Evolutionary conservation across 2,797 vertebrate genomes (phyloP), one percentile per base, ranked within the genome.

Genomic region (Petrocephalus sullivani): DNA sequence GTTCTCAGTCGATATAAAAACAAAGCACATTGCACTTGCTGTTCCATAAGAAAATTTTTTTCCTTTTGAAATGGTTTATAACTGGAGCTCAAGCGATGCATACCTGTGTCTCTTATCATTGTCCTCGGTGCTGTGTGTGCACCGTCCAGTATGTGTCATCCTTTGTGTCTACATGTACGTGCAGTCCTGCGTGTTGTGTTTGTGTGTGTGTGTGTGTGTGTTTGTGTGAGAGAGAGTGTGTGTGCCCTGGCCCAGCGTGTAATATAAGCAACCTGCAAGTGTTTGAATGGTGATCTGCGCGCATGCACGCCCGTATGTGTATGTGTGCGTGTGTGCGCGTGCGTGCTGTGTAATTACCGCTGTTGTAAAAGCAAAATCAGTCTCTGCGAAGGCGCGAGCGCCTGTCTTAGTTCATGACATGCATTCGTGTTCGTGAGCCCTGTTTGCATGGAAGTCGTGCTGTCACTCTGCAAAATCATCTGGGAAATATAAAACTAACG

Each of bases 1-100:
- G 96, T 96, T 96, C 95, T 96, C 94, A 96, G 95, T 96, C 95
- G 96, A 96, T 96, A 96, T 96, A 96, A 96, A 96, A 96, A 96
- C 95, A 94, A 96, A 96, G 95, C 96, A 96, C 96, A 96, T 96
- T 96, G 96, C 96, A 96, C 95, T 96, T 95, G 96, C 95, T 96
- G 96, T 96, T 96, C 96, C 95, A 96, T 95, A 96, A 95, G 95
- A 96, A 96, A 96, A 93, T 95, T 95, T 96, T 96, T 91, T 89
- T 81, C 37, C 41, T 61, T 71, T 51, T 87, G 37, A 46, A 84
- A 89, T 90, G 94, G 95, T 96, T 95, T 96, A 94, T 95, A 95
- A 93, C 94, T 95, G 94, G 95, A 96, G 95, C 94, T 96, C 93
- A 95, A 95, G 95, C 95, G 94, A 95, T 96, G 95, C 94, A 94